These are phyloP conservation scores for Typhlomys cinereus DNA, from an alignment of 2,113 vertebrate species.

Conservation along the genomic window DNA sequence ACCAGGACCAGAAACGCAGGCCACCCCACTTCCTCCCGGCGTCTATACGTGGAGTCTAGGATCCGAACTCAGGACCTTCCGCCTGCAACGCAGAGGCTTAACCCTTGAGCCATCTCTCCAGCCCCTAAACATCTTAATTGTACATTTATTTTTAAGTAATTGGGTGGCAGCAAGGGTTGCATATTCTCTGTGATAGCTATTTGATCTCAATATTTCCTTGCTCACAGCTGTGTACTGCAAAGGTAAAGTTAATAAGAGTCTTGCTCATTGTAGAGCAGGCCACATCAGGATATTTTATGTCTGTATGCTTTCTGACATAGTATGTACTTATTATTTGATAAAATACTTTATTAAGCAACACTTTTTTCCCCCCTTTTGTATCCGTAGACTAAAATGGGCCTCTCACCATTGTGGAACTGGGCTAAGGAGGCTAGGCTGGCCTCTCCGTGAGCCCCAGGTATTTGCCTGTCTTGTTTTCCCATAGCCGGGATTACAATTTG, in stretches of 20 bases:
- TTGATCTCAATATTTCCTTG: conserved; percentile 14
- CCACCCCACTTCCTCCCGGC: too few relatives aligned
- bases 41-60: too few relatives aligned
- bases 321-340: not conserved
- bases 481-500: too few relatives aligned
- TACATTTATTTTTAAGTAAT: conserved; percentile 10
- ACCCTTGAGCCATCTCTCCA: too few relatives aligned
- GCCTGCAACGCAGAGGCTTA: too few relatives aligned
- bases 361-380: not conserved
- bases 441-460: too few relatives aligned
- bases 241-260: not conserved
- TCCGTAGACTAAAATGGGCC: too few relatives aligned
- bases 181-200: not conserved
- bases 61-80: too few relatives aligned
- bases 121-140: conserved; percentile 45
- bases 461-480: too few relatives aligned
- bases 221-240: not conserved
- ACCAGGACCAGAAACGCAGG: too few relatives aligned
- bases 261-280: not conserved
- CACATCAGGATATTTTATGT: not conserved
- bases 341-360: conserved; percentile 24
- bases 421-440: too few relatives aligned
- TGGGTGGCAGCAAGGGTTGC: not conserved
- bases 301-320: not conserved
- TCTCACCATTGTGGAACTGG: too few relatives aligned